Conservation (phyloP, 2,888 invertebrate species). For the Polymixis flavicincta region DNA sequence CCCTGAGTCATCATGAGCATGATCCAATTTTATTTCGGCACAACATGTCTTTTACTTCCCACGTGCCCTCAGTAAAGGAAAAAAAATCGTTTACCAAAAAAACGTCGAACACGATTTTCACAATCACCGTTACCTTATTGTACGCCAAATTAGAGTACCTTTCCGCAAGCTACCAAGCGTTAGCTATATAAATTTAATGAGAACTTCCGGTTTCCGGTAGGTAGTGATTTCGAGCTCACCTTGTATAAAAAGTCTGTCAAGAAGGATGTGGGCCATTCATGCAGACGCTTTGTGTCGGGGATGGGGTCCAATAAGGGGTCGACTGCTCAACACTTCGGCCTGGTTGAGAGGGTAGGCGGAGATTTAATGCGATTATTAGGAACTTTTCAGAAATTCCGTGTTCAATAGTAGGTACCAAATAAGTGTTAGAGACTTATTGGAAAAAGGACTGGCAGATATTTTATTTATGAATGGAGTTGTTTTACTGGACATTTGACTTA, state of each 20-base stretch:
- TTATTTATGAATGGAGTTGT: neutral
- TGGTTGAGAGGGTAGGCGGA: constrained; percentile 47
- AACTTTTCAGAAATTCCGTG: constrained; percentile 40
- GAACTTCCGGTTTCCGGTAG: constrained; percentile 53
- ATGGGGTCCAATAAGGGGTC: constrained; percentile 27
- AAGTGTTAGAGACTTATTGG: neutral
- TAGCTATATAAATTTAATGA: constrained; percentile 58
- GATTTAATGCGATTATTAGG: constrained; percentile 56
- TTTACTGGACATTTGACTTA: neutral
- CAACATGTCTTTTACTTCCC: too few relatives aligned
- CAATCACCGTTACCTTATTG: constrained; percentile 29
- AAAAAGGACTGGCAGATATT: constrained; percentile 2
- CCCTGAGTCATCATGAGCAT: neutral
- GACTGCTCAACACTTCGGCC: constrained; percentile 46
- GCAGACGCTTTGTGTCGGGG: constrained; percentile 51
- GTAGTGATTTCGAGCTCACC: constrained; percentile 48
- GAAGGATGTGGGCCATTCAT: constrained; percentile 61
- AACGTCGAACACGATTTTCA: constrained; percentile 9
- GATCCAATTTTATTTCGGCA: too few relatives aligned
- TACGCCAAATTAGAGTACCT: constrained; percentile 41
- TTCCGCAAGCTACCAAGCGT: constrained; percentile 31
- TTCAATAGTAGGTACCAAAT: neutral
- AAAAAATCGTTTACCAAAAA: constrained; percentile 12
- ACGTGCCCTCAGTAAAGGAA: neutral
- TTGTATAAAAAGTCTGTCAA: constrained; percentile 53